Evolutionary conservation across 2,113 vertebrate genomes (phyloP).

Genomic region (Nothocercus julius): DNA sequence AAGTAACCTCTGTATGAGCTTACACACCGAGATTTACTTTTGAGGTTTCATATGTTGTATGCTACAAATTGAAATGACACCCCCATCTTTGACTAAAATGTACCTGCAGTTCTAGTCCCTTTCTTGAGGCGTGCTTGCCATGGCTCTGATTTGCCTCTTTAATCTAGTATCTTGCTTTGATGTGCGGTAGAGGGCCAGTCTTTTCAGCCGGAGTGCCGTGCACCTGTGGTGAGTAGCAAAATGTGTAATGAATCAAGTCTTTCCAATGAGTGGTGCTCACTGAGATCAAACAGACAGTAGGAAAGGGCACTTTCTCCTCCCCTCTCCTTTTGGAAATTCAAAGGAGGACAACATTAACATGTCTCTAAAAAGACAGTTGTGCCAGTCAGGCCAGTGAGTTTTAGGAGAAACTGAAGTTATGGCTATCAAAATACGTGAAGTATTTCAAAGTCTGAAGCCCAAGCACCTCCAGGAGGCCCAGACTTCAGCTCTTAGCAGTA

Average conservation of each 20-base stretch:
- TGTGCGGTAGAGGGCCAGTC: not conserved
- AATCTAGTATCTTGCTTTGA: conserved; percentile 26
- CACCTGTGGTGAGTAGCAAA: not conserved
- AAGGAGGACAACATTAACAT: not conserved
- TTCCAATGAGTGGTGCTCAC: not conserved
- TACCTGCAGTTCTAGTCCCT: not conserved
- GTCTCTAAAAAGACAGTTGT: not conserved
- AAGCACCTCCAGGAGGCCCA: fast-evolving
- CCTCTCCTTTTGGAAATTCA: not conserved
- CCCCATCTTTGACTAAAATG: not conserved
- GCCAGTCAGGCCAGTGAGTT: not conserved
- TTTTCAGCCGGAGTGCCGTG: not conserved
- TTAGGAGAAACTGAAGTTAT: not conserved
- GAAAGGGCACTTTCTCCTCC: not conserved
- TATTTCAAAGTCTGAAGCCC: not conserved
- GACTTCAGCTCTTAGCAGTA: not conserved
- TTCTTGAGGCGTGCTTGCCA: not conserved
- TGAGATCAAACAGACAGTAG: not conserved
- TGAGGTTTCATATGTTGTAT: not conserved
- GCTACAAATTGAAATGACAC: not conserved
- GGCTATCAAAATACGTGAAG: not conserved
- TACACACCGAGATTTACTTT: not conserved
- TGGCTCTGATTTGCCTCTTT: not conserved
- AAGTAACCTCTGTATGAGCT: not conserved
- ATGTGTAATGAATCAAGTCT: not conserved